phyloP scores from a whole-genome alignment of 2,113 vertebrate genomes.

The Caloenas nicobarica region DNA sequence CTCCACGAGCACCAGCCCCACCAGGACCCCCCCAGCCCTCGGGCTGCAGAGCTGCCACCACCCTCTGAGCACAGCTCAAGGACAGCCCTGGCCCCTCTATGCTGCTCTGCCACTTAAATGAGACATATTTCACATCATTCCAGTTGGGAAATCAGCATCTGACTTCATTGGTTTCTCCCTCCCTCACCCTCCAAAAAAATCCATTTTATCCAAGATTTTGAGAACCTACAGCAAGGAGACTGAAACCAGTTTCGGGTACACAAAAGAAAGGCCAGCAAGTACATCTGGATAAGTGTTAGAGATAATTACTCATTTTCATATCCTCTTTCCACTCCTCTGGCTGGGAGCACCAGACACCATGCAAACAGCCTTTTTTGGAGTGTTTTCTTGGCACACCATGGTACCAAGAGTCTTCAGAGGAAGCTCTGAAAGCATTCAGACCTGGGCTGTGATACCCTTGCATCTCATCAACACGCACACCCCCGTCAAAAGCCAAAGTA shows the following conservation, averaged over 20 bases:
- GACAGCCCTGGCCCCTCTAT: background rate
- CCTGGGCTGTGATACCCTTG: background rate
- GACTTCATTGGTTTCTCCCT: background rate
- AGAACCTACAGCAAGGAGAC: background rate
- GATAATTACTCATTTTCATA: background rate
- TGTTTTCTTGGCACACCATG: background rate
- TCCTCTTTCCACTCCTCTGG: background rate
- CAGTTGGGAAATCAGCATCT: slow-evolving; percentile 1
- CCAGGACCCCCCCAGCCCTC: background rate
- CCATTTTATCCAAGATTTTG: background rate
- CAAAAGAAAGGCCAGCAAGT: background rate
- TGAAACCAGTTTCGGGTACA: background rate
- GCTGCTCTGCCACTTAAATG: background rate
- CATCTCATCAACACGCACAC: background rate
- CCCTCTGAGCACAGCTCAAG: no score
- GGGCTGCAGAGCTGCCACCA: background rate
- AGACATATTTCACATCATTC: background rate
- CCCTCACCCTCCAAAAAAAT: background rate
- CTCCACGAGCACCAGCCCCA: background rate
- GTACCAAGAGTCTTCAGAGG: background rate
- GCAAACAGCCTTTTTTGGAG: background rate
- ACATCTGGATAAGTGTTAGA: slow-evolving; percentile 5
- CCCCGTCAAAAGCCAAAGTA: background rate
- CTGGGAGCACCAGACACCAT: background rate
- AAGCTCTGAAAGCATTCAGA: background rate